These are phyloP conservation scores for Trachops cirrhosus DNA, from an alignment of 2,797 vertebrate genomes.

Conservation along the genomic window DNA sequence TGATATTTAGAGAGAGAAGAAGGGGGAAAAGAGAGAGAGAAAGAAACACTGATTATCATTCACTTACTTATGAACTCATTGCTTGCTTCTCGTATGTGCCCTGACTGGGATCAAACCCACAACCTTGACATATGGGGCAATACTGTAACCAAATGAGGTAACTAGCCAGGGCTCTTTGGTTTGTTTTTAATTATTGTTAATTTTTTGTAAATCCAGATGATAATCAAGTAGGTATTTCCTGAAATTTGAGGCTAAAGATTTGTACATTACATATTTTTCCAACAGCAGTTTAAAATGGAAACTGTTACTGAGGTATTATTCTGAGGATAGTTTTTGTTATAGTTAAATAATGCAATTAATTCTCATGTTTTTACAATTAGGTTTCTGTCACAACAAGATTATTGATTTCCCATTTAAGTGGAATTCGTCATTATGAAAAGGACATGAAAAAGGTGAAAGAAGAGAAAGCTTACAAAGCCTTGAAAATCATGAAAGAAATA, in stretches of 20 bases:
- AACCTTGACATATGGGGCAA: not conserved
- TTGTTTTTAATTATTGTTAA: slow-evolving; percentile 20
- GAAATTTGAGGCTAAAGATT: not conserved
- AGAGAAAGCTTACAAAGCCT: slow-evolving; percentile 87
- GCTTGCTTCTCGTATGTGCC: not conserved
- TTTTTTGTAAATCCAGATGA: not conserved
- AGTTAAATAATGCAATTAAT: slow-evolving; percentile 12
- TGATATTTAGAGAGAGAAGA: not conserved
- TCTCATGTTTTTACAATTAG: slow-evolving; percentile 79
- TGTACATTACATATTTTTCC: not conserved
- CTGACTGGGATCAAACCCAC: too few relatives aligned
- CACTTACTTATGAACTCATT: not conserved
- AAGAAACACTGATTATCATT: not conserved
- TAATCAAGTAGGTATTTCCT: slow-evolving; percentile 4
- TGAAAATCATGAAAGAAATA: slow-evolving; percentile 78
- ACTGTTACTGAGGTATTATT: not conserved
- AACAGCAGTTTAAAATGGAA: not conserved
- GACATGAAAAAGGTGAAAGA: slow-evolving; percentile 92
- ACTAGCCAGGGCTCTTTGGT: not conserved
- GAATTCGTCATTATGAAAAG: slow-evolving; percentile 98
- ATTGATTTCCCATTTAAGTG: slow-evolving; percentile 95
- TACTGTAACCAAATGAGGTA: not conserved
- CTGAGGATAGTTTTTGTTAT: not conserved
- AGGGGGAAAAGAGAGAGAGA: not conserved
- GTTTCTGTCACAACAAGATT: slow-evolving; percentile 93